Conservation (phyloP, 1,140 invertebrate species). For the Galleria mellonella region DNA sequence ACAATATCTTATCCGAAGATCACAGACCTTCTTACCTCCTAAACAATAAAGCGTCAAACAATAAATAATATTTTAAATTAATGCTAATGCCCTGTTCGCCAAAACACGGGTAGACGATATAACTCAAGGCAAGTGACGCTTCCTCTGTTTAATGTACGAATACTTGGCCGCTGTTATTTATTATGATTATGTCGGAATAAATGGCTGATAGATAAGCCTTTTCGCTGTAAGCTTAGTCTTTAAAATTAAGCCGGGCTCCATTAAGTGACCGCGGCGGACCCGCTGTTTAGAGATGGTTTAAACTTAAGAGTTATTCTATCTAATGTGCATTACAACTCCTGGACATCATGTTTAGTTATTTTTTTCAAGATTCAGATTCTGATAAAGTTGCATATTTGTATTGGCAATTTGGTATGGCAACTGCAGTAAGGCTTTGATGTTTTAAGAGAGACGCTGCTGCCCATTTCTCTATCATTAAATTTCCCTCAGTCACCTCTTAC, state of each 20-base stretch:
- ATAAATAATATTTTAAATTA: slow-evolving; percentile 48
- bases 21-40: slow-evolving; percentile 2
- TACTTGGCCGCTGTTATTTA: slow-evolving; percentile 26
- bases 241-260: not conserved
- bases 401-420: too few relatives aligned
- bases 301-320: not conserved
- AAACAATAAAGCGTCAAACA: slow-evolving; percentile 24
- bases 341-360: too few relatives aligned
- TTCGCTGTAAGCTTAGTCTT: slow-evolving; percentile 3
- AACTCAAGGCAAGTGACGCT: slow-evolving; percentile 25
- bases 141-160: slow-evolving; percentile 27
- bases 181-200: slow-evolving; percentile 24
- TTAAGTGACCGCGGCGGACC: too few relatives aligned
- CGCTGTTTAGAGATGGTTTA: not conserved
- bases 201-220: slow-evolving; percentile 25
- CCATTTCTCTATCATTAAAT: too few relatives aligned
- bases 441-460: too few relatives aligned
- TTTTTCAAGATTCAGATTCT: too few relatives aligned
- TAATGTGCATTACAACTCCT: too few relatives aligned
- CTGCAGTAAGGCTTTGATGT: too few relatives aligned
- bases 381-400: too few relatives aligned
- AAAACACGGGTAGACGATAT: slow-evolving; percentile 27
- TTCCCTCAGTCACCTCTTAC: too few relatives aligned
- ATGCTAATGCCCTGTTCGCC: slow-evolving; percentile 31
- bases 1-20: too few relatives aligned